Evolutionary conservation across 1,140 invertebrate species (phyloP).

Genomic region (Trichomalopsis sarcophagae): DNA sequence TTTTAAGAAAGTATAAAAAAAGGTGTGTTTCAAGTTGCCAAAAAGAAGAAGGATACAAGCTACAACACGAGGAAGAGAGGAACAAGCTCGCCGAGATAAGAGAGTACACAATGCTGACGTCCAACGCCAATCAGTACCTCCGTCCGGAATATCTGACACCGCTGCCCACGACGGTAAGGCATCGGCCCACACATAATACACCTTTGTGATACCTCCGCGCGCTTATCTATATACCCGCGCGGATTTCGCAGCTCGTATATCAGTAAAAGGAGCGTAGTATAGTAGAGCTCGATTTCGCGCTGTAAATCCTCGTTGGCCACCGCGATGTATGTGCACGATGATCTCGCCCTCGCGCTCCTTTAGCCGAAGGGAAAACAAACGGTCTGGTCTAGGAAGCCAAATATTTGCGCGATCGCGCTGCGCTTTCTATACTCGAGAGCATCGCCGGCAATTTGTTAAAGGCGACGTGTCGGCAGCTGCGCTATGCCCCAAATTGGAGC

Average conservation of each 20-base stretch:
- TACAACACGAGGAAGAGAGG: not conserved
- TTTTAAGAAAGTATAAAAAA: not conserved
- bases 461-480: not conserved
- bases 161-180: constrained; percentile 90
- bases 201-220: not conserved
- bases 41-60: not conserved
- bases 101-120: constrained; percentile 83
- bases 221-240: not conserved
- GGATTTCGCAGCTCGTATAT: not conserved
- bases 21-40: not conserved
- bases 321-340: no score
- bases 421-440: no score
- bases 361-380: constrained; percentile 17
- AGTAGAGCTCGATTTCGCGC: not conserved
- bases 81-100: not conserved
- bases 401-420: not conserved
- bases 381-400: constrained; percentile 7
- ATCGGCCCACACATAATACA: not conserved
- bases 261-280: not conserved
- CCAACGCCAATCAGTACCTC: constrained; percentile 90
- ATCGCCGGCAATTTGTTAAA: not conserved
- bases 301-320: no score
- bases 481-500: not conserved
- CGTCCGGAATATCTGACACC: constrained; percentile 93
- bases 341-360: not conserved